Evolutionary conservation across 1,140 invertebrate genomes (phyloP), one percentile per base, ranked within the genome.

Genomic region (Orchestia grillus): DNA sequence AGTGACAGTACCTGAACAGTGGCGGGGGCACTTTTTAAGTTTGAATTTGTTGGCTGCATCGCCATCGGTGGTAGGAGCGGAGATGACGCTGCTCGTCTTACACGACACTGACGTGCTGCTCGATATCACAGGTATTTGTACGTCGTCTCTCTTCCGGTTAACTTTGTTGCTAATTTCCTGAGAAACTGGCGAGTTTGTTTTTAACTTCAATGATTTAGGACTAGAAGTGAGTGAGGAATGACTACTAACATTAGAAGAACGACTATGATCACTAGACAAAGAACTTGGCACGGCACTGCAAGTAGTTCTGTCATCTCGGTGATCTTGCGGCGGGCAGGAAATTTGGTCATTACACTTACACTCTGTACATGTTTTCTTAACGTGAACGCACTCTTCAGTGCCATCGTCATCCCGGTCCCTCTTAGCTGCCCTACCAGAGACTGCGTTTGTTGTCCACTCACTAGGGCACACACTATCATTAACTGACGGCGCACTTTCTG

Each of bases 81-180:
- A 95, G 62, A 95, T 96, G 53, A 62, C 96, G 47, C 42, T 87
- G 88, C 87, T 96, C 44, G n/a, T 45, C 77, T 91, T 97, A 96
- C 47, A 92, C 40, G 53, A 95, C 45, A 96, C 96, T n/a, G 94
- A 87, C 11, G 96, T 97, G 95, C 96, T 97, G 95, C 96, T 97
- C 45, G 96, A 97, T 57, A 97, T 96, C 43, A 97, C 96, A 87
- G 96, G 96, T 96, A 97, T 97, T 96, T 97, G 96, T 44, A 97
- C 96, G 95, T 97, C 96, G 96, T 97, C 96, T 96, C 91, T 96
- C 88, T 96, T 88, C 44, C 95, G 96, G 43, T 96, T 97, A 42
- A 95, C 40, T 91, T 96, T 96, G 88, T 96, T 96, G 28, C 88
- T 90, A 90, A 95, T 41, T 95, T 62, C 91, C 36, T 53, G 40